Conservation (phyloP, 2,113 vertebrate genomes). For the Cyrtonyx montezumae region DNA sequence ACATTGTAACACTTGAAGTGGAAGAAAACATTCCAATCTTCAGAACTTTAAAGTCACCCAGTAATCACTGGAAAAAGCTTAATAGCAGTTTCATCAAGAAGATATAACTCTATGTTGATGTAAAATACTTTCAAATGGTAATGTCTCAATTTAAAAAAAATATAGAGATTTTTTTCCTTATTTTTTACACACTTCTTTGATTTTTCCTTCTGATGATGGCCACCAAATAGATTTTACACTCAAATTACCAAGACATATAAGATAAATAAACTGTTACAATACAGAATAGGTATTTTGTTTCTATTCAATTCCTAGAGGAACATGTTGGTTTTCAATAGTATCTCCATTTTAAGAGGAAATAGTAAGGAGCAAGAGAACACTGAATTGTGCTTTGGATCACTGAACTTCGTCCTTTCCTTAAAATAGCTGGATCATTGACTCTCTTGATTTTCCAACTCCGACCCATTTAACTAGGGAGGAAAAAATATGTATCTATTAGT, state of each 20-base stretch:
- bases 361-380: not conserved
- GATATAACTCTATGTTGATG: not conserved
- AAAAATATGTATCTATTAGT: constrained; percentile 25
- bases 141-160: not conserved
- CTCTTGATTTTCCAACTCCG: constrained; percentile 96
- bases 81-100: not conserved
- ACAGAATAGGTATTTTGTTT: constrained; percentile 34
- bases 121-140: constrained; percentile 1
- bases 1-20: not conserved
- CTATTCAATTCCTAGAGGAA: constrained; percentile 12
- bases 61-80: not conserved
- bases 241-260: constrained; percentile 31
- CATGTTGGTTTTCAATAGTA: not conserved
- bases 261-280: constrained; percentile 40
- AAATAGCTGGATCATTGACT: constrained; percentile 98
- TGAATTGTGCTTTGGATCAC: not conserved
- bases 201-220: not conserved
- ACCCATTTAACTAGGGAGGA: constrained; percentile 93
- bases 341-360: constrained; percentile 8
- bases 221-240: not conserved
- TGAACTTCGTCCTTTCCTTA: constrained; percentile 65
- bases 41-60: not conserved
- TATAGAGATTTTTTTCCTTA: not conserved
- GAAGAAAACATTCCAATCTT: constrained; percentile 18
- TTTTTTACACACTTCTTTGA: not conserved